Base-by-base conservation (phyloP, 1,140 invertebrate species). In the Euschistus heros region DNA sequence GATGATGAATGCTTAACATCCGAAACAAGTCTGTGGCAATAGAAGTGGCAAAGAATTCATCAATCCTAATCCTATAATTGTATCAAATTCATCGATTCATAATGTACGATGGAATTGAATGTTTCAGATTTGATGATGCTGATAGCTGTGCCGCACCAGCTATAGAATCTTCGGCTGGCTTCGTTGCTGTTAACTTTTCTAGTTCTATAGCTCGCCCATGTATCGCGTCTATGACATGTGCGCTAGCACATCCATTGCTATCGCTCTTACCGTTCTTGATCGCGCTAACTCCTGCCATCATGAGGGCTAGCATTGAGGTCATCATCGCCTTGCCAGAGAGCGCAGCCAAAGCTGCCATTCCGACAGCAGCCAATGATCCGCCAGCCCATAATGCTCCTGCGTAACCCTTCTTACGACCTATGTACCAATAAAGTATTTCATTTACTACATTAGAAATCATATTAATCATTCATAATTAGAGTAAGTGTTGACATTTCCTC, bases 281-380 rank as follows among this genome's bases (percentile, higher is more conserved):
- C 0, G 87, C 88, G 33, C 88, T 80, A 33, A 90, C 83, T 3
- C 84, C 86, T 0, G 88, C 86, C 0, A 91, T 75, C 71, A 88
- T 82, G 0, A 91, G 75, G 0, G 89, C 86, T 80, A 90, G 84
- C 47, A 90, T 71, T 15, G 85, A 87, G 0, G 87, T 88, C 85
- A 90, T 88, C 14, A 91, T 72, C 0, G 89, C 89, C 74, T 91
- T 91, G 18, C 88, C 88, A 3, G 89, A 87, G 3, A 90, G 75
- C 50, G 87, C 76, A 0, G 88, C 88, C 4, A 91, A 72, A 0
- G 82, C 86, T 10, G 86, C 86, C 55, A 91, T 76, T 5, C 82
- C 88, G 15, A 89, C 71, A 0, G 87, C 85, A 70, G 86, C 83
- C 0, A 91, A 72, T 2, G 86, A 89, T 6, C 78, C 80, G 27